Conservation (phyloP, 2,888 invertebrate genomes). For the Dexiosoma caninum region DNA sequence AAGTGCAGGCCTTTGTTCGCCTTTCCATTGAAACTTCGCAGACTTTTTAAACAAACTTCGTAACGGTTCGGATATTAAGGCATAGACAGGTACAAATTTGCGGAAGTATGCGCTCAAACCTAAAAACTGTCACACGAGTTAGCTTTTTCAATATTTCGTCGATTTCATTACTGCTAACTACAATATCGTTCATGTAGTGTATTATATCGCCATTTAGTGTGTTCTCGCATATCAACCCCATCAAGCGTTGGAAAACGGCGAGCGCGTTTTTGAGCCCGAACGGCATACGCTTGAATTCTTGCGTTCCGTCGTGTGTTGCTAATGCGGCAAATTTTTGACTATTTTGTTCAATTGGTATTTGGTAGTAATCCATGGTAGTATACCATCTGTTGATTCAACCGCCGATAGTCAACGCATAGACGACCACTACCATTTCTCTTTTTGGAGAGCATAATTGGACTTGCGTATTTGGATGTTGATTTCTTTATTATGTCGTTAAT, state of each 20-base stretch:
- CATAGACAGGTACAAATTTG: conserved; percentile 41
- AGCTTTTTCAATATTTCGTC: conserved; percentile 2
- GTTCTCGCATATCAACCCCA: conserved; percentile 34
- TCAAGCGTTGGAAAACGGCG: conserved; percentile 50
- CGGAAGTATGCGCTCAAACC: conserved; percentile 56
- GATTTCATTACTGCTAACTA: conserved; percentile 30
- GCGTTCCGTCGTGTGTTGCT: too few species aligned
- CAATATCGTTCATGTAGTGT: conserved; percentile 58
- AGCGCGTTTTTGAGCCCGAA: too few species aligned
- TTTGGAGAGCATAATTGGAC: conserved; percentile 58
- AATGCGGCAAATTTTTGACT: too few species aligned
- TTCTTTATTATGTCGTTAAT: conserved; percentile 43
- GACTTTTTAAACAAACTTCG: neutral
- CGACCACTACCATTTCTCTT: conserved; percentile 58
- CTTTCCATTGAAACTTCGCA: neutral
- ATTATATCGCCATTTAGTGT: conserved; percentile 42
- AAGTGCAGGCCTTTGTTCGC: neutral
- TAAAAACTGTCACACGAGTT: conserved; percentile 44
- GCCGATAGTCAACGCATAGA: too few species aligned
- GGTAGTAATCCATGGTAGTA: too few species aligned
- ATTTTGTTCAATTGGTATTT: too few species aligned
- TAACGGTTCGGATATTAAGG: conserved; percentile 40
- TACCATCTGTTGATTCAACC: too few species aligned
- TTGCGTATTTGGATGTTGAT: conserved; percentile 55
- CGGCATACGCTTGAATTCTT: too few species aligned